Percentiles rank a stretch among this genome's conserved stretches.
Conservation (phyloP, 2,888 invertebrate species). For the Lissonota sp. region DNA sequence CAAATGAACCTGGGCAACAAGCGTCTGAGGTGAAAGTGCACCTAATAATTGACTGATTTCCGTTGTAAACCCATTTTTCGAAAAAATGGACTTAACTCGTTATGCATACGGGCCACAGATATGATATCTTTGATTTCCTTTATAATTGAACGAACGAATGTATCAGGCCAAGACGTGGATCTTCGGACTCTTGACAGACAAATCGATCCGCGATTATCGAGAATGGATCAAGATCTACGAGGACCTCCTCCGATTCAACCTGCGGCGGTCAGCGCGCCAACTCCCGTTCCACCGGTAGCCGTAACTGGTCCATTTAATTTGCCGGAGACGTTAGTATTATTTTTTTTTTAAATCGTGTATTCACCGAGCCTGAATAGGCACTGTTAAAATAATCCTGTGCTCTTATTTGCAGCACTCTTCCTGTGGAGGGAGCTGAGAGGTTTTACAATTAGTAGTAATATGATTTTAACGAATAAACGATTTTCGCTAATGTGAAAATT, state of each 20-base stretch:
- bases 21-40: too few species aligned
- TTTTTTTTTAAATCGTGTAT: slow-evolving; percentile 35
- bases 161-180: slow-evolving; percentile 86
- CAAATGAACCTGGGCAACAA: too few species aligned
- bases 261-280: slow-evolving; percentile 70
- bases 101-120: too few species aligned
- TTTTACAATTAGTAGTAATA: slow-evolving; percentile 70
- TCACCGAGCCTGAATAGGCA: not conserved
- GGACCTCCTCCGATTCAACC: slow-evolving; percentile 84
- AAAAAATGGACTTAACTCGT: too few species aligned
- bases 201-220: slow-evolving; percentile 84
- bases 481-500: slow-evolving; percentile 31
- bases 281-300: slow-evolving; percentile 72
- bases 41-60: too few species aligned
- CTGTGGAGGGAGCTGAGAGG: slow-evolving; percentile 83
- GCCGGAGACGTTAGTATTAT: slow-evolving; percentile 81
- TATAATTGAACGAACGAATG: slow-evolving; percentile 23
- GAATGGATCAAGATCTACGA: slow-evolving; percentile 92
- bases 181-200: slow-evolving; percentile 85
- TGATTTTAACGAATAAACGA: slow-evolving; percentile 48
- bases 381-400: slow-evolving; percentile 64
- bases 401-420: slow-evolving; percentile 79
- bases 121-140: slow-evolving; percentile 4
- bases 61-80: too few species aligned
- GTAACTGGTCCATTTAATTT: slow-evolving; percentile 78